phyloP scores from a whole-genome alignment of 2,113 vertebrate species.

The Myiozetetes cayanensis region DNA sequence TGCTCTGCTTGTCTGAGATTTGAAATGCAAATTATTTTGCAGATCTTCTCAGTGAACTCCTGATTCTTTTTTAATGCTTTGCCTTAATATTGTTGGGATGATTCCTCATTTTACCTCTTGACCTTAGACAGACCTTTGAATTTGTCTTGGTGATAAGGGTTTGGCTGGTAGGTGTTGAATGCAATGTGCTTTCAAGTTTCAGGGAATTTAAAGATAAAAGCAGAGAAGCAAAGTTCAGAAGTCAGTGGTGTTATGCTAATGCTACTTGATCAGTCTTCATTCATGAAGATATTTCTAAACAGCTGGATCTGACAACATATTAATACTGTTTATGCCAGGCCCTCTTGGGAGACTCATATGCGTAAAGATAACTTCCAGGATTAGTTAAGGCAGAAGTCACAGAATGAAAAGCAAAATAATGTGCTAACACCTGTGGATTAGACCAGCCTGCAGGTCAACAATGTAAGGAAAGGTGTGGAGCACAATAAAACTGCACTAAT shows the following conservation, averaged over 20 bases:
- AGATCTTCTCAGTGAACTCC: neutral
- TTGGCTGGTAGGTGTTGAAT: neutral
- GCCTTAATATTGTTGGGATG: neutral
- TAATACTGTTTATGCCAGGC: neutral
- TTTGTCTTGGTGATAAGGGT: neutral
- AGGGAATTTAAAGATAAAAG: neutral
- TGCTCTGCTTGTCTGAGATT: neutral
- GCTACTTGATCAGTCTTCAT: neutral
- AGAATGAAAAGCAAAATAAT: neutral
- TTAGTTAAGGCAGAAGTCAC: neutral
- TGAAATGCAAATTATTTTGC: constrained; percentile 32
- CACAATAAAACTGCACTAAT: neutral
- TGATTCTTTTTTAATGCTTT: neutral
- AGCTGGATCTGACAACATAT: neutral
- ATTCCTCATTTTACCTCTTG: neutral
- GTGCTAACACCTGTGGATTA: neutral
- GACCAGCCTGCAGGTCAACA: neutral
- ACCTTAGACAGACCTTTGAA: neutral
- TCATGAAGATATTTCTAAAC: neutral
- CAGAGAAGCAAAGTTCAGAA: neutral
- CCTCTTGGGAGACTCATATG: neutral
- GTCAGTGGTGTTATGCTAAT: neutral
- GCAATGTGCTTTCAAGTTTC: neutral
- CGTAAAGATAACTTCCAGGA: neutral
- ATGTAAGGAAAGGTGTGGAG: neutral